phyloP scores from a whole-genome alignment of 2,113 vertebrate genomes.

The Pterocles orientalis region DNA sequence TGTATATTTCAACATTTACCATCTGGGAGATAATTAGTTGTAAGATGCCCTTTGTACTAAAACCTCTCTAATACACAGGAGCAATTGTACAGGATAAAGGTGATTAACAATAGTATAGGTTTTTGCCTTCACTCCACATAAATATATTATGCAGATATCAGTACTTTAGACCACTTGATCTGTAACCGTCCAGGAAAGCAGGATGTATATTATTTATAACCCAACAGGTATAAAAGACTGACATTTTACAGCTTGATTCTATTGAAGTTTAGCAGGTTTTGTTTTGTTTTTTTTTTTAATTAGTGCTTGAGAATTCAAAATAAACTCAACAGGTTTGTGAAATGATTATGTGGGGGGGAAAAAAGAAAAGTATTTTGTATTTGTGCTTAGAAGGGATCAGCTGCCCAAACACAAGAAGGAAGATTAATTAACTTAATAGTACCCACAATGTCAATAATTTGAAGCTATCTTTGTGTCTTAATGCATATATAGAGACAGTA shows the following conservation, averaged over 20 bases:
- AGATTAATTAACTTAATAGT: neutral
- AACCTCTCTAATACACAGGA: neutral
- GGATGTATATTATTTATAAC: neutral
- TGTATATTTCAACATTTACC: neutral
- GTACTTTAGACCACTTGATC: neutral
- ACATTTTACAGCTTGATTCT: neutral
- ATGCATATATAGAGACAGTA: too few relatives aligned
- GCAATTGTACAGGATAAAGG: neutral
- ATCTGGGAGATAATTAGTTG: neutral
- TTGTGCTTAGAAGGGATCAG: neutral
- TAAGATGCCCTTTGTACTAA: neutral
- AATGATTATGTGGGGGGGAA: rapidly evolving
- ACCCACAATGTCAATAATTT: neutral
- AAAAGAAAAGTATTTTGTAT: neutral
- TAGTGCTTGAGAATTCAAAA: neutral
- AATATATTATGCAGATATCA: neutral
- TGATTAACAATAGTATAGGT: neutral
- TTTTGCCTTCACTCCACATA: neutral
- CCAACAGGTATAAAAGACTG: neutral
- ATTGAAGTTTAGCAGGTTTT: neutral
- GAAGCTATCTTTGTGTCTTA: neutral
- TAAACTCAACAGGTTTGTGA: neutral
- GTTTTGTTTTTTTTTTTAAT: neutral
- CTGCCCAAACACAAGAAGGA: neutral
- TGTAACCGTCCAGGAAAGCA: neutral